These are phyloP conservation scores for Aspidiotus rigidus DNA, from an alignment of 2,888 invertebrate genomes.

Conservation along the genomic window DNA sequence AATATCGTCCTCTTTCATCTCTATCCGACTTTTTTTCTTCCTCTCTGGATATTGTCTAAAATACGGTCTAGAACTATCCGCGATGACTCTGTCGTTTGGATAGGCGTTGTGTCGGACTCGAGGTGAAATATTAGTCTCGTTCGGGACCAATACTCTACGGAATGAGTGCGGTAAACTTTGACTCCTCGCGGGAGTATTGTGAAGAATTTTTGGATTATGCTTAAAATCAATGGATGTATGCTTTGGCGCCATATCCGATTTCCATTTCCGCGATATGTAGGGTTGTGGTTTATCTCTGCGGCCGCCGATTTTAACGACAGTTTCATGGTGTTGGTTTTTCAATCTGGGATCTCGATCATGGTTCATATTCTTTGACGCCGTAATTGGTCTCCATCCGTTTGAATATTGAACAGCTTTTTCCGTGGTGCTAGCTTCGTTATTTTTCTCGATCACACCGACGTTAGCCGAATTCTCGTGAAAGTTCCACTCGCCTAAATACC, in stretches of 20 bases:
- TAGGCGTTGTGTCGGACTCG: not conserved
- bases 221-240: too few relatives aligned
- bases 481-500: not conserved
- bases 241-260: not conserved
- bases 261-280: not conserved
- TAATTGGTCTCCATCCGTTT: constrained; percentile 1
- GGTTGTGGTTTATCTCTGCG: not conserved
- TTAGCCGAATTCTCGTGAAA: not conserved
- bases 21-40: not conserved
- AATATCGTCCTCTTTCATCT: constrained; percentile 16
- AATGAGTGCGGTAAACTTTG: not conserved
- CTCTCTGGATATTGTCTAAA: not conserved
- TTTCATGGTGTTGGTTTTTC: too few relatives aligned
- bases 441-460: not conserved
- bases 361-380: not conserved
- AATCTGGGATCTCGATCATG: too few relatives aligned
- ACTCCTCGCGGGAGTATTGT: not conserved
- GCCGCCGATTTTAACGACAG: too few relatives aligned
- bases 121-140: not conserved
- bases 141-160: not conserved
- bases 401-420: not conserved
- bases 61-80: too few relatives aligned
- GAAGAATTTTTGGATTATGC: too few relatives aligned
- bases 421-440: not conserved
- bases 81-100: not conserved